phyloP scores from a whole-genome alignment of 2,113 vertebrate genomes.

The Scytalopus superciliaris region DNA sequence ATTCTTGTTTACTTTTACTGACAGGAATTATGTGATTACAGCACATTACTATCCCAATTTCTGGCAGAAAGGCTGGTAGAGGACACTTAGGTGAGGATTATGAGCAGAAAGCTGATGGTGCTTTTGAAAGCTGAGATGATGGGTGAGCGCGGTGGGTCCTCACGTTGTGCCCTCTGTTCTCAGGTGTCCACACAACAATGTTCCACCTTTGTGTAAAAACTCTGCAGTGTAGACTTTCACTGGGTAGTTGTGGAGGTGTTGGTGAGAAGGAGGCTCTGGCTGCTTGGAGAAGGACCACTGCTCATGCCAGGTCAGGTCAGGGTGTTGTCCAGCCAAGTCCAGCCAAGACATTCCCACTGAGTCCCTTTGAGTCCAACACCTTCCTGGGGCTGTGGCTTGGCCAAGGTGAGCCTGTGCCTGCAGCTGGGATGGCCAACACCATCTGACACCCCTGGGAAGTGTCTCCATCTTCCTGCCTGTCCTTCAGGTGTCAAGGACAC shows the following conservation, averaged over 20 bases:
- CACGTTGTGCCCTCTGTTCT: rapidly evolving
- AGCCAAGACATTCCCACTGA: no score
- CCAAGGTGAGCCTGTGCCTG: not conserved
- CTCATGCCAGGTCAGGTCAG: not conserved
- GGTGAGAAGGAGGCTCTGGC: not conserved
- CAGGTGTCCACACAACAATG: not conserved
- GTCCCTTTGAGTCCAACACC: not conserved
- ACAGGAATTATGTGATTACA: constrained; percentile 63
- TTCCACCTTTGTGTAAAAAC: not conserved
- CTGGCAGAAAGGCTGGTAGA: constrained; percentile 10
- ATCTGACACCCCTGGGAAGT: no score
- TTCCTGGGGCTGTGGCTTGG: not conserved
- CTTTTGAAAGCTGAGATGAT: not conserved
- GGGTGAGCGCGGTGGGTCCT: not conserved
- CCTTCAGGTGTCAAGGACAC: not conserved
- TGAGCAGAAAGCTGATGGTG: not conserved
- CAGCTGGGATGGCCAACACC: not conserved
- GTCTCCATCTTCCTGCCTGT: not conserved
- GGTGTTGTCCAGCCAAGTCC: not conserved
- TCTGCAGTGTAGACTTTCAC: not conserved
- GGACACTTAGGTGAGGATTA: constrained; percentile 33
- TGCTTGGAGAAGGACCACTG: not conserved
- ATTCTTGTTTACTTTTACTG: constrained; percentile 62
- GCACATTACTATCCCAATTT: constrained; percentile 43
- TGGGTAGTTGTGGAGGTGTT: not conserved